Evolutionary conservation across 2,797 vertebrate species (phyloP).

Genomic region (Erpetoichthys calabaricus): DNA sequence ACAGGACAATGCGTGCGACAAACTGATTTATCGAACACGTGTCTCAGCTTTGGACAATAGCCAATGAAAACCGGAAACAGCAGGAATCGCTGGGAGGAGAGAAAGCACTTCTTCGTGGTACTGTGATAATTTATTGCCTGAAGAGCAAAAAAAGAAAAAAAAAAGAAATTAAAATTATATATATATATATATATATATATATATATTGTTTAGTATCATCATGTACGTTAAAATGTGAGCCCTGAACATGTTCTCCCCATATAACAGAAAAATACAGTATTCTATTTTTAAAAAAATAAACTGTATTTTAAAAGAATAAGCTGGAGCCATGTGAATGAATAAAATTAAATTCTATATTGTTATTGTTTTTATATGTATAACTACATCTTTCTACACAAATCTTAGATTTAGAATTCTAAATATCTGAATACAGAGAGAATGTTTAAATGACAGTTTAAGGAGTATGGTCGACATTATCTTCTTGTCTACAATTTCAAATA

Average conservation of each 20-base stretch:
- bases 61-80: background rate
- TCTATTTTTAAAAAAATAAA: constrained; percentile 30
- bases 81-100: constrained; percentile 1
- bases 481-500: too few species aligned
- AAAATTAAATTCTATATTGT: constrained; percentile 15
- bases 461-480: too few species aligned
- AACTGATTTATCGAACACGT: constrained; percentile 49
- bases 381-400: too few species aligned
- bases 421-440: too few species aligned
- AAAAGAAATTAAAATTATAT: background rate
- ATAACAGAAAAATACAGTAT: constrained; percentile 25
- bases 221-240: too few species aligned
- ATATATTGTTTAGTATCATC: too few species aligned
- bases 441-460: too few species aligned
- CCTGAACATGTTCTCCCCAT: constrained; percentile 1
- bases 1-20: constrained; percentile 57
- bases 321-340: constrained; percentile 14
- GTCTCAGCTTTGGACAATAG: constrained; percentile 8
- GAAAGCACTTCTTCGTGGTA: constrained; percentile 34
- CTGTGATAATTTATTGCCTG: constrained; percentile 61
- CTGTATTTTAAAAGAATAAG: constrained; percentile 17
- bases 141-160: constrained; percentile 31
- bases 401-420: too few species aligned
- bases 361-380: constrained; percentile 9
- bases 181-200: too few species aligned